These are phyloP conservation scores for Mola mola DNA, from an alignment of 2,113 vertebrate genomes.

Conservation along the genomic window DNA sequence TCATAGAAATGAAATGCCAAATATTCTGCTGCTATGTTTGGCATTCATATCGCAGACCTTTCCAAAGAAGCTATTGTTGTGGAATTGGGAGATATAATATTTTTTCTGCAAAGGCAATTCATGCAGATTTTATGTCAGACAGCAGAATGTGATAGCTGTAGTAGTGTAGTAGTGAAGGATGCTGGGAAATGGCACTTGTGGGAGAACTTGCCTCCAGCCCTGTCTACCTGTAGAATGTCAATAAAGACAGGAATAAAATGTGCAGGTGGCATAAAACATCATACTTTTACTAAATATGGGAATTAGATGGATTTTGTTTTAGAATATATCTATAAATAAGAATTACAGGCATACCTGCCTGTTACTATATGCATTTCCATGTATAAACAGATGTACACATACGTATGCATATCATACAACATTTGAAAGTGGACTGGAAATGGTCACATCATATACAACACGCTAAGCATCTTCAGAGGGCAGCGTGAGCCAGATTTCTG, in stretches of 20 bases:
- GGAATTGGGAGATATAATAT: no score
- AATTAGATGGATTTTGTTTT: conserved; percentile 66
- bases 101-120: no score
- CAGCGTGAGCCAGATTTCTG: conserved; percentile 23
- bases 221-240: conserved; percentile 67
- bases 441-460: conserved; percentile 78
- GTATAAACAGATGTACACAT: conserved; percentile 78
- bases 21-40: no score
- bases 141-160: conserved; percentile 1
- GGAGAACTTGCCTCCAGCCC: conserved; percentile 70
- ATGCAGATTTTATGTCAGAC: no score
- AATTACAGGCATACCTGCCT: conserved; percentile 60
- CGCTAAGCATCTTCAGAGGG: conserved; percentile 40
- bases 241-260: conserved; percentile 51
- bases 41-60: no score
- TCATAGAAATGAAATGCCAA: no score
- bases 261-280: conserved; percentile 65
- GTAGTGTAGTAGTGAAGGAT: conserved; percentile 53
- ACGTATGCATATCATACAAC: conserved; percentile 75
- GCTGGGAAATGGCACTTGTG: conserved; percentile 80
- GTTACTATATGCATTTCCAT: conserved; percentile 59
- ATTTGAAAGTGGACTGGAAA: conserved; percentile 65
- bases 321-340: conserved; percentile 79
- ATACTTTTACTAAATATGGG: conserved; percentile 72
- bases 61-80: no score